These are phyloP conservation scores for Tretioscincus oriximinensis DNA, from an alignment of 2,113 vertebrate genomes.

Conservation along the genomic window DNA sequence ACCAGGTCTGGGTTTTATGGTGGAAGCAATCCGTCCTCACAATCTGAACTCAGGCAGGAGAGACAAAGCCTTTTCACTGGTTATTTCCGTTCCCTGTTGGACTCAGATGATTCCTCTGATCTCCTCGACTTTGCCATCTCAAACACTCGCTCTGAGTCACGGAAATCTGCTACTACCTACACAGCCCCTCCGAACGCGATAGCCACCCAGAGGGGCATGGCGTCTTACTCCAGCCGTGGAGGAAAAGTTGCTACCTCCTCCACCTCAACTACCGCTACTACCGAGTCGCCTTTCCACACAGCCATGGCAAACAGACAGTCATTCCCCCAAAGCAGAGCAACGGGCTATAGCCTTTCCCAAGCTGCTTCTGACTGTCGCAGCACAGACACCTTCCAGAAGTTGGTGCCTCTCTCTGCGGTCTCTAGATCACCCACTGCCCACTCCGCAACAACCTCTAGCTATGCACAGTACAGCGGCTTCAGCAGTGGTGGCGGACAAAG, in stretches of 20 bases:
- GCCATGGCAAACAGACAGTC: constrained; percentile 79
- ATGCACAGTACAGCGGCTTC: constrained; percentile 81
- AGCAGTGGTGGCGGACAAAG: constrained; percentile 75
- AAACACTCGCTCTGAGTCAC: constrained; percentile 80
- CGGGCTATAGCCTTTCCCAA: constrained; percentile 77
- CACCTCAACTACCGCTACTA: constrained; percentile 49
- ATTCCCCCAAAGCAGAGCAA: constrained; percentile 67
- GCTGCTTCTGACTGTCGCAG: constrained; percentile 81
- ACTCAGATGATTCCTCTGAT: constrained; percentile 95
- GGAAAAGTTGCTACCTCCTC: constrained; percentile 75
- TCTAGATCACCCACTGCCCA: constrained; percentile 91
- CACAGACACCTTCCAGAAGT: constrained; percentile 82
- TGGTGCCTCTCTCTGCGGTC: constrained; percentile 78
- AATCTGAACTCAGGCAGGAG: constrained; percentile 78
- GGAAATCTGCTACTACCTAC: constrained; percentile 80
- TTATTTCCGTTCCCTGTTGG: constrained; percentile 94
- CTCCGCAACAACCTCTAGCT: constrained; percentile 74
- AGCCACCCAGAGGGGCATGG: constrained; percentile 80
- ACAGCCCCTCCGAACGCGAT: constrained; percentile 72
- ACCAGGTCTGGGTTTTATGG: constrained; percentile 67
- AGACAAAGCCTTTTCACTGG: constrained; percentile 92
- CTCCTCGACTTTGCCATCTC: constrained; percentile 90
- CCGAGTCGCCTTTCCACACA: constrained; percentile 73
- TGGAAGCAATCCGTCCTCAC: constrained; percentile 68
- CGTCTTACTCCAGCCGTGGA: constrained; percentile 81